Base-by-base conservation (phyloP, 1,140 invertebrate genomes). In the Tetraneura akinire region DNA sequence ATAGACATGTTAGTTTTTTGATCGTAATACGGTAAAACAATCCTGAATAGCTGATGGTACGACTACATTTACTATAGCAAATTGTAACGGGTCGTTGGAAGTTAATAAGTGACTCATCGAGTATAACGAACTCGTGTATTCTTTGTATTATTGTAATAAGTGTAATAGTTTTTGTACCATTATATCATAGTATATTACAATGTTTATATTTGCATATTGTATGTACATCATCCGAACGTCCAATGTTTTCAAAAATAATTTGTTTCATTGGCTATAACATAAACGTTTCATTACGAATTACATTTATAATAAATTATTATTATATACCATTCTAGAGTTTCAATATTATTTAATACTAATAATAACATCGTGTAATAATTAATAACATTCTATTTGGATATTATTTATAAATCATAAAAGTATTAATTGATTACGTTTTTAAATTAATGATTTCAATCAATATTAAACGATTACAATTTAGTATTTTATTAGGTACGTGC, bases 81-180 rank as follows among this genome's bases (percentile, higher is more conserved):
- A 18, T 45, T 49, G 68, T 71, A 51, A 71, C 45, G 47, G 47
- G 26, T 49, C 45, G 68, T 71, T 49, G 45, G 47, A n/a, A 71
- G 68, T 51, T 51, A 51, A 29, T 3, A 51, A 51, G 49, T 71
- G 68, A 71, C 68, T 71, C 68, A 71, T 71, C 68, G 68, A 45
- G 68, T 49, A 71, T 51, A 71, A 71, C 68, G 68, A 71, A 71
- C 47, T 71, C 68, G 3, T 51, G n/a, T 51, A 10, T 71, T 51
- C n/a, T 51, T 71, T 71, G 45, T 71, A 51, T 45, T 53, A 53
- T 53, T 8, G 2, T 32, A 62, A 37, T 37, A 71, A 71, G 16
- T 23, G 16, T 49, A 23, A 42, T 21, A 62, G 8, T 37, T 0
- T 10, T 16, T 8, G 29, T 57, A n/a, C 10, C 32, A n/a, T 64